Conservation (phyloP, 2,113 vertebrate genomes). For the Xenopus borealis region DNA sequence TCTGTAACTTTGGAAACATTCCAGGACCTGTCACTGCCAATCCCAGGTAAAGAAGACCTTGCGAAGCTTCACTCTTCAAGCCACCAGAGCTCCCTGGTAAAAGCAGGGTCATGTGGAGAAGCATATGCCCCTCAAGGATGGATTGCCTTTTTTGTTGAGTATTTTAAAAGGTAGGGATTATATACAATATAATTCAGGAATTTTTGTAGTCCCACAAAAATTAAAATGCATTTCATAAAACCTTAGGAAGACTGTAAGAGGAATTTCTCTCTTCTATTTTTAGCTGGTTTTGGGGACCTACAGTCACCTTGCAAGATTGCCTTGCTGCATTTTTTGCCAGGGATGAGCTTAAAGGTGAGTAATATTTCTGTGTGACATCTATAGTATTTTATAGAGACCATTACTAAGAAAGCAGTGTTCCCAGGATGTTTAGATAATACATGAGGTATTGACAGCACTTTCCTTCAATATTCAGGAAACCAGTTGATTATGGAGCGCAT, state of each 20-base stretch:
- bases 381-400: no score
- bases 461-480: no score
- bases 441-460: no score
- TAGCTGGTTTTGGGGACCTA: conserved; percentile 99
- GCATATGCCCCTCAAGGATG: conserved; percentile 93
- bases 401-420: no score
- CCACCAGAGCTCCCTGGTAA: conserved; percentile 89
- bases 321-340: conserved; percentile 96
- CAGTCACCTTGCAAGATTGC: conserved; percentile 97
- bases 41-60: conserved; percentile 97
- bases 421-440: no score
- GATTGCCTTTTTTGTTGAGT: conserved; percentile 95
- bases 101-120: conserved; percentile 93
- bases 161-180: conserved; percentile 92
- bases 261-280: background rate
- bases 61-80: conserved; percentile 93
- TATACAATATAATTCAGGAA: conserved; percentile 55
- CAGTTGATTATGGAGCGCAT: no score
- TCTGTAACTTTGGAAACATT: conserved; percentile 97
- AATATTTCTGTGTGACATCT: background rate
- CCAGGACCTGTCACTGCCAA: conserved; percentile 97
- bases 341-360: conserved; percentile 95
- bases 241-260: background rate
- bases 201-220: background rate
- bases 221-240: background rate